Base-by-base conservation (phyloP, 2,797 vertebrate genomes). In the Enteromius radiatus region DNA sequence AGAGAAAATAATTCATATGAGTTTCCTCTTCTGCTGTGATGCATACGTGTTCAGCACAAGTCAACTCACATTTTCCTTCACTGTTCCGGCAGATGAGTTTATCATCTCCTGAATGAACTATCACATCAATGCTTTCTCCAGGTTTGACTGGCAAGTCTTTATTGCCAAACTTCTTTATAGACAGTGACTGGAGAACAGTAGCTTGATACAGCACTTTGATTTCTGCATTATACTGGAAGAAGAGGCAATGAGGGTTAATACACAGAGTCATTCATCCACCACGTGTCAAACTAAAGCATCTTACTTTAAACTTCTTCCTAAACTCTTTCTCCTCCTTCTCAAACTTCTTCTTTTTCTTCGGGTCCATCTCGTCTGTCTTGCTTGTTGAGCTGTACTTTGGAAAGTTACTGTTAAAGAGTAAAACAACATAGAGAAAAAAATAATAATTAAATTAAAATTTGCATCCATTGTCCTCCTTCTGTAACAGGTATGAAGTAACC, bases 271-370 rank as follows among this genome's bases (percentile, higher is more conserved):
- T 52, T 47, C 68, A 47, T 3, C 17, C 21, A 80, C 9, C 65
- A 76, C 4, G 26, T 38, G 43, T 21, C 11, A 56, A 8, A 10
- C 41, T 21, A 36, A 28, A 1, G 0, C 3, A 33, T 67, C 80
- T 87, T 92, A 96, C 95, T 91, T 94, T 95, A 88, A 96, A 96
- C 83, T 93, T 96, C 92, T 94, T 96, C 83, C 94, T 92, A 84
- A 96, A 94, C 33, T 95, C 94, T 86, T 94, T 95, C 85, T 95
- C 95, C 84, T 95, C 94, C 89, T 89, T 95, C 87, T 95, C 94
- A 31, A 92, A 91, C 64, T 86, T 95, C 85, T 95, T 95, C 63
- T 89, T 78, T 54, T 92, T 95, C 81, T 92, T 93, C 21, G 11
- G 56, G 52, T 95, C 92, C 78, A 90, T 92, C 43, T 92, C 91